Evolutionary conservation across 2,113 vertebrate genomes (phyloP).

Genomic region (Sterrhoptilus dennistouni): DNA sequence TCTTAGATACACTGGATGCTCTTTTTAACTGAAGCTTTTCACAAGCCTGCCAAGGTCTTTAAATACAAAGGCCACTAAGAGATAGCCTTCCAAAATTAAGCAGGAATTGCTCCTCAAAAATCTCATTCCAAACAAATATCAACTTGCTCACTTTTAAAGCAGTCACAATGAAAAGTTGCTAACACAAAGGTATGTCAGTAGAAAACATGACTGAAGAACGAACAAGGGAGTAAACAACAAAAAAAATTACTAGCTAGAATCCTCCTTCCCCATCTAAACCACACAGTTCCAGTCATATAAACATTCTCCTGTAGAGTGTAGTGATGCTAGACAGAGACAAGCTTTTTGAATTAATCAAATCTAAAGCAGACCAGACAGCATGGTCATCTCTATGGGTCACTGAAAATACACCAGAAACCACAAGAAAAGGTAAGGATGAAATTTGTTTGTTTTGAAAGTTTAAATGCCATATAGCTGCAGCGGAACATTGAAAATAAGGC

Average conservation of each 20-base stretch:
- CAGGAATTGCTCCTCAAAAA: not conserved
- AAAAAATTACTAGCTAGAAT: not conserved
- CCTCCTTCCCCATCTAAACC: not conserved
- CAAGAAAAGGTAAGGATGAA: not conserved
- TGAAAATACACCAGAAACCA: conserved; percentile 9
- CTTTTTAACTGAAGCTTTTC: not conserved
- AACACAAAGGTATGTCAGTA: not conserved
- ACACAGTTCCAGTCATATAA: not conserved
- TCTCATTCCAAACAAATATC: not conserved
- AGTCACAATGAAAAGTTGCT: not conserved
- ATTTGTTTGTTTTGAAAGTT: not conserved
- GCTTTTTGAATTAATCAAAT: not conserved
- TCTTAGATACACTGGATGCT: not conserved
- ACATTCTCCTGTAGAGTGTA: not conserved
- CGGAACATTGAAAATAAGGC: not conserved
- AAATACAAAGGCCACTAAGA: not conserved
- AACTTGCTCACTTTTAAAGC: not conserved
- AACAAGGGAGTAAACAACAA: not conserved
- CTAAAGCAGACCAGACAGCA: not conserved
- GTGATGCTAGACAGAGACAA: not conserved
- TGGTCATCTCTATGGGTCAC: not conserved
- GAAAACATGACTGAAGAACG: not conserved
- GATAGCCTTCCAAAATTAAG: not conserved
- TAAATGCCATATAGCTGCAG: not conserved
- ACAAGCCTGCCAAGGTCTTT: not conserved